Evolutionary conservation across 2,888 invertebrate genomes (phyloP), one percentile per base, ranked within the genome.

Genomic region (Lysandra coridon): DNA sequence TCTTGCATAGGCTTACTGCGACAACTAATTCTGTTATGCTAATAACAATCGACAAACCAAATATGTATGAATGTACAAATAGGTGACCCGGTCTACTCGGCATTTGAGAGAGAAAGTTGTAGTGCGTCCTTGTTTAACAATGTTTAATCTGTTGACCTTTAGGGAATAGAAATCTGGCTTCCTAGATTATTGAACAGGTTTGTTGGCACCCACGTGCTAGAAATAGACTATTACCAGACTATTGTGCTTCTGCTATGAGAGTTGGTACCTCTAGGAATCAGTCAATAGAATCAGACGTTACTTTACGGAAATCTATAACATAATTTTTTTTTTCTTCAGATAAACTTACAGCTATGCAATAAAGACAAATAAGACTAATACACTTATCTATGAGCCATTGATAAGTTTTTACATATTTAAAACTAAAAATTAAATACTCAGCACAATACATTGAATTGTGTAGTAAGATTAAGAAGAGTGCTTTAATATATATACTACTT

Each of bases 81-180:
- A 85, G 91, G 92, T 92, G 87, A 92, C 92, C 92, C 87, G 88
- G 91, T 91, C 86, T 83, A 62, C 82, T 83, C 84, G 88, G 88
- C 89, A 89, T 91, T 91, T 88, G 88, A 87, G 90, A 87, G 90
- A 92, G 93, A 93, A 93, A 93, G 93, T 91, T 83, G 84, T 84
- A 83, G 79, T 79, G 77, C 84, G 92, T 91, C 92, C 92, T 92
- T 92, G 90, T 87, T 87, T 78, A 79, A 73, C 64, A 73, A 73
- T 57, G 60, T 49, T 30, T 49, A 73, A 69, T 78, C 60, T 30
- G 53, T 23, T 49, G 62, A 78, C 33, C 44, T 44, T 75, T 23
- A 23, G 44, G 75, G 44, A 40, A 23, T 75, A 49, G 44, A 49
- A 44, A 75, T 49, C 69, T 33, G 33, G 33, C 33, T 37, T 37